Base-by-base conservation (phyloP, 2,113 vertebrate species). In the Psammodynastes pulverulentus region DNA sequence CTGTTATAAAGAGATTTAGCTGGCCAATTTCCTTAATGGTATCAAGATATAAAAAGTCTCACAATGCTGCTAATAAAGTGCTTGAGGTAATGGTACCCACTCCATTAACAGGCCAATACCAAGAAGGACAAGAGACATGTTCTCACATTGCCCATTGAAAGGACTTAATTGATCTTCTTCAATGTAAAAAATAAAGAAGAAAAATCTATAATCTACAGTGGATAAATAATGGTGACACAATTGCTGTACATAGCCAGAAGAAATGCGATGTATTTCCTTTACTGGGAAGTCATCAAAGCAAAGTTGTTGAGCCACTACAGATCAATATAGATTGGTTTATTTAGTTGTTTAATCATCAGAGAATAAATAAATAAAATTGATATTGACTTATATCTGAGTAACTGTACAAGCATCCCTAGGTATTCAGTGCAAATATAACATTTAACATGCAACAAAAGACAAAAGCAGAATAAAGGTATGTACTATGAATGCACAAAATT, bases 11-110 rank as follows among this genome's bases (percentile, higher is more conserved):
- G 49, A 43, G 46, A 48, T 93, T 52, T 85, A 91, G 84, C 46
- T 34, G 1, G 92, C 87, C 93, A 87, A 34, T 52, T 94, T 94
- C 2, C 21, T 12, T 92, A 3, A 91, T 87, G 92, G 88, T 93
- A 87, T 88, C 2, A 62, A 90, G 13, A 90, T 67, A 90, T 58
- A 95, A 96, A 67, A 95, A 90, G 88, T 84, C 67, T 94, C 43
- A 93, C 96, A 96, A 93, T 79, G 89, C 26, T 93, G 15, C 5
- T 96, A 89, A 86, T 91, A 95, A 15, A 24, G 89, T 89, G 92
- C 39, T 91, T 72, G 87, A 89, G 24, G 89, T 67, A 84, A 90
- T 87, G 88, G 1, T 39, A 12, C 85, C 95, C 94, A 92, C 87
- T 89, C 93, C 86, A 1, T 94, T 96, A 87, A 87, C 94, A 93